These are phyloP conservation scores for Eunapius fragilis DNA, from an alignment of 37 sponge, comb jelly and placozoan species.

Conservation along the genomic window DNA sequence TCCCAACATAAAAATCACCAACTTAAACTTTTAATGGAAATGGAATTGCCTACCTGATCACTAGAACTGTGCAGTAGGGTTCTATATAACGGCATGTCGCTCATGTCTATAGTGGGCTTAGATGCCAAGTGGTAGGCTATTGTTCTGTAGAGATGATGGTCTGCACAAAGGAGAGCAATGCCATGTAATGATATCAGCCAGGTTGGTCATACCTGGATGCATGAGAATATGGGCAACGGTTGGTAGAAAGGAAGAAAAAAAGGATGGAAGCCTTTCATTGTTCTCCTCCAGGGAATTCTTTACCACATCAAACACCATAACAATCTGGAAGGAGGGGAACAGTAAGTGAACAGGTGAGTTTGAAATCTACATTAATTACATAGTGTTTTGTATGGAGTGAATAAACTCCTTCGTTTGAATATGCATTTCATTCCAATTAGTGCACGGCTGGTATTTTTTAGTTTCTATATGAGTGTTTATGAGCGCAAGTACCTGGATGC, in stretches of 20 bases:
- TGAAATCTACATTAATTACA: too few relatives aligned
- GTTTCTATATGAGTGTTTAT: too few relatives aligned
- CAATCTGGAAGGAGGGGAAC: constrained; percentile 34
- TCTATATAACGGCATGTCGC: constrained; percentile 50
- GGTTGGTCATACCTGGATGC: constrained; percentile 30
- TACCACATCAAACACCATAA: constrained; percentile 43
- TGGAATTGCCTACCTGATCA: constrained; percentile 27
- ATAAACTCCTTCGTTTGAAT: too few relatives aligned
- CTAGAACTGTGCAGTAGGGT: constrained; percentile 69
- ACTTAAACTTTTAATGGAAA: neutral
- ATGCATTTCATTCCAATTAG: too few relatives aligned
- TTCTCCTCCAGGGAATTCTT: constrained; percentile 32
- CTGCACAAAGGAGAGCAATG: constrained; percentile 22
- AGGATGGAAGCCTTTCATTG: constrained; percentile 7
- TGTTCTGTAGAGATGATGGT: constrained; percentile 45
- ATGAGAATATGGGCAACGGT: constrained; percentile 31
- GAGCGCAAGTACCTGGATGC: too few relatives aligned
- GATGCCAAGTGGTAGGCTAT: constrained; percentile 44
- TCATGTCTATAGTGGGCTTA: constrained; percentile 54
- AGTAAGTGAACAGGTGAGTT: too few relatives aligned
- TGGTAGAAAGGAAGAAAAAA: constrained; percentile 14
- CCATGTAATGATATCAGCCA: neutral
- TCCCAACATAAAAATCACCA: neutral
- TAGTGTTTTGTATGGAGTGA: too few relatives aligned
- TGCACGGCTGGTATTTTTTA: too few relatives aligned